Base-by-base conservation (phyloP, 92 coral and sea anemone genomes). In the Chrysogorgia sp. region DNA sequence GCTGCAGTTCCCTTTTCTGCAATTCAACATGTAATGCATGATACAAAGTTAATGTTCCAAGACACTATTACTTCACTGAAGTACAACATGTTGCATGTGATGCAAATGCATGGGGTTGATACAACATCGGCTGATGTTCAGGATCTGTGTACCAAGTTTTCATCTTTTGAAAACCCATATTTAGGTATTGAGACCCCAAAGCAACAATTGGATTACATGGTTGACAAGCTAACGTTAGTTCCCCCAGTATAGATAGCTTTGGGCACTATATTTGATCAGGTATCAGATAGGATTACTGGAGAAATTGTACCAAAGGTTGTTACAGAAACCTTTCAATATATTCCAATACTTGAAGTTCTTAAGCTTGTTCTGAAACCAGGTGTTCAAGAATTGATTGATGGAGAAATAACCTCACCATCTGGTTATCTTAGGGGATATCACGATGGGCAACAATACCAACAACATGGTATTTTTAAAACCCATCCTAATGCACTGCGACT, bases 1-100 rank as follows among this genome's bases (percentile, higher is more conserved):
- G 70, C 70, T 28, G 70, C 70, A 32, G 70, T 63, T 63, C 70
- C 70, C 13, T 31, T 63, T 32, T 31, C 70, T 31, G 70, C 70
- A 28, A 34, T 63, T 13, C 3, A 63, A 63, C 34, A 34, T 63
- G 70, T 63, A 28, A 63, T 63, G 70, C 37, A 41, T 26, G 37
- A 19, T 63, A 28, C 70, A n/a, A 59, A 59, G 26, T 26, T 28
- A 21, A 59, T 59, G 66, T 59, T 59, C 33, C 66, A 59, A 33
- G 37, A 63, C 20, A 63, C 70, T 63, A 40, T 63, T 21, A 24
- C 33, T 10, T 40, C 45, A 63, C 70, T 63, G 1, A 63, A 63
- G 24, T n/a, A 17, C 17, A 52, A 52, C 21, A 52, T 52, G 59
- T 52, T 52, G 59, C 7, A 52, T 52, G 59, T 52, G 4, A 52